Conservation (phyloP, 2,797 vertebrate species). For the Ctenochaetus hawaiiensis region DNA sequence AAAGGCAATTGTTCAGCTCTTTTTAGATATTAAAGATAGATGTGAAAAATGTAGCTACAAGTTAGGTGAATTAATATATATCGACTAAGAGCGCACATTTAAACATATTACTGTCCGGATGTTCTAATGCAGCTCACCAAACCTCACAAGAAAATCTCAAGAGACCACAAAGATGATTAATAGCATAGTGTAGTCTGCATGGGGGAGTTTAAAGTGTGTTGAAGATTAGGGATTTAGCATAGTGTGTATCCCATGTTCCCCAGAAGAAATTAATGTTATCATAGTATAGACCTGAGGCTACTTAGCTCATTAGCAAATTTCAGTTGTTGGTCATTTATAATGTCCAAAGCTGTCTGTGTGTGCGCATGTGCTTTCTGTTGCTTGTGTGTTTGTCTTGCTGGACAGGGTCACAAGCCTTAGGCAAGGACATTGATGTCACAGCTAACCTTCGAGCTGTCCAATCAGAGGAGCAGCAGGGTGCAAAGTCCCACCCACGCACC, state of each 20-base stretch:
- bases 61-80: neutral
- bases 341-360: constrained; percentile 18
- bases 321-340: constrained; percentile 50
- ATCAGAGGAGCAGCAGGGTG: constrained; percentile 80
- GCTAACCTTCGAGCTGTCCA: constrained; percentile 69
- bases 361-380: neutral
- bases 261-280: constrained; percentile 51
- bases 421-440: constrained; percentile 73
- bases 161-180: constrained; percentile 18
- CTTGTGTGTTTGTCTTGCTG: constrained; percentile 49
- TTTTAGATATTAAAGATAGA: neutral
- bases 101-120: neutral
- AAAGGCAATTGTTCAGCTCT: neutral
- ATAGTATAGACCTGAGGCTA: constrained; percentile 48
- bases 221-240: neutral
- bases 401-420: constrained; percentile 65
- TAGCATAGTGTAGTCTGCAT: neutral
- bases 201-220: constrained; percentile 3
- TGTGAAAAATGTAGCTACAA: neutral
- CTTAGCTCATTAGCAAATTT: constrained; percentile 47
- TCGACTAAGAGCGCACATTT: neutral
- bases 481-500: constrained; percentile 70
- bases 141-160: neutral
- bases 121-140: neutral
- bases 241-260: constrained; percentile 31